These are phyloP conservation scores for Apodemia zela DNA, from an alignment of 2,888 invertebrate species.

Conservation along the genomic window DNA sequence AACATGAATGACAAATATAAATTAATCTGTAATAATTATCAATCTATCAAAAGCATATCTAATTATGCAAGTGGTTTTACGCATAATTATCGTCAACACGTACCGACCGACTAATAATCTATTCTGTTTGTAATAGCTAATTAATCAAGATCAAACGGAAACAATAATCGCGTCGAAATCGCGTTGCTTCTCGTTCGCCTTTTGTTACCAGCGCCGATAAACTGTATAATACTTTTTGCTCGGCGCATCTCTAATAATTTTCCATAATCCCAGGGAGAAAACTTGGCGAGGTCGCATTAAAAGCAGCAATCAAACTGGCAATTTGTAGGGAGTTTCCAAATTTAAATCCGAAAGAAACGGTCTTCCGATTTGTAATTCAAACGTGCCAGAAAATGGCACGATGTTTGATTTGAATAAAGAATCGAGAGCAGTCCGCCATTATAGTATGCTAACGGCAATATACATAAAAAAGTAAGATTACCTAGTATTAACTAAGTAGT, in stretches of 20 bases:
- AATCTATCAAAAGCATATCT: constrained; percentile 25
- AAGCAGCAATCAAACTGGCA: constrained; percentile 72
- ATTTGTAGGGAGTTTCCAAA: constrained; percentile 60
- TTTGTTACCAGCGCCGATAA: constrained; percentile 36
- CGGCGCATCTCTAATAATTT: constrained; percentile 41
- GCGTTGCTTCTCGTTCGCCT: constrained; percentile 35
- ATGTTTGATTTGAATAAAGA: constrained; percentile 68
- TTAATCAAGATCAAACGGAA: constrained; percentile 71
- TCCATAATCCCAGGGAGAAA: constrained; percentile 55
- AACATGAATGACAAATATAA: not conserved
- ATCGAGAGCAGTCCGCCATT: constrained; percentile 34
- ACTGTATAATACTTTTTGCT: constrained; percentile 33
- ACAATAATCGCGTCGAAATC: constrained; percentile 53
- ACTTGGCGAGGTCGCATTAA: constrained; percentile 63
- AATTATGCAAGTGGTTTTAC: constrained; percentile 39
- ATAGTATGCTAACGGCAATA: constrained; percentile 17
- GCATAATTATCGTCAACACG: constrained; percentile 50
- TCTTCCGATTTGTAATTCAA: constrained; percentile 75
- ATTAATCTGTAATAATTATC: constrained; percentile 21
- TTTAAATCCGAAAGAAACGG: constrained; percentile 67
- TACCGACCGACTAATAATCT: constrained; percentile 54
- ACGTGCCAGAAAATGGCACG: constrained; percentile 65
- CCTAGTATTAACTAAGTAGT: no score
- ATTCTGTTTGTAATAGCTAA: constrained; percentile 71
- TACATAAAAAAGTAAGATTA: no score